Evolutionary conservation across 2,797 vertebrate species (phyloP), one percentile per base, ranked within the genome.

Genomic region (Apodemus agrarius): DNA sequence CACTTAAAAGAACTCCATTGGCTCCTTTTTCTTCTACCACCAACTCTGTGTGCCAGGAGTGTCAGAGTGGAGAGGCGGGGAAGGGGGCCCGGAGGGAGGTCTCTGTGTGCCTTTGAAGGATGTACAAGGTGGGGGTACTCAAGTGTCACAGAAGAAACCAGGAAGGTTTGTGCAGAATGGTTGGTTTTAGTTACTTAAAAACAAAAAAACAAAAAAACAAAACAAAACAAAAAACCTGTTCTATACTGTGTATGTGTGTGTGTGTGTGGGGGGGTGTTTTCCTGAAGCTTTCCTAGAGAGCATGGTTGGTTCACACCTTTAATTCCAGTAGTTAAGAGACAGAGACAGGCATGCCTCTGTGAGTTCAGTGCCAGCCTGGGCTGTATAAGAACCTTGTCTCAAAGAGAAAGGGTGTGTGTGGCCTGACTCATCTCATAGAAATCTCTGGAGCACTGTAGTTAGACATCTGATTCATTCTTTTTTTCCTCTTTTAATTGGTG

Each of bases 141-240:
- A 52, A 40, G 29, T n/a, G n/a, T 87, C 57, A 93, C 63, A 43
- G 72, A 83, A 91, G 72, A 96, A 74, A 76, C 65, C 63, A 75
- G 83, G 63, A 65, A 61, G n/a, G 2, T 63, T 94, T 96, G 34
- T n/a, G 40, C 34, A 31, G 14, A 34, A 29, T 37, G 80, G 54
- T 21, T 75, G 90, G 24, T 40, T 74, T 72, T 29, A n/a, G 75
- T 65, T 84, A 65, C 63, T 46, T 84, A 3, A 26, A 84, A 80
- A 13, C 65, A 49, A 4, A 3, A 8, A 84, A 80, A 13, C 65
- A 67, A 4, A 2, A 3, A 26, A 84, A 80, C 22, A 84, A 65
- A 49, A 49, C 46, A 49, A 49, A 49, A 2, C 14, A 84, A 80
- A 13, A 65, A 67, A 4, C 4, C 29, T 49, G 11, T 85, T 46